Base-by-base conservation (phyloP, 2,797 vertebrate species). In the Anguilla marmorata region DNA sequence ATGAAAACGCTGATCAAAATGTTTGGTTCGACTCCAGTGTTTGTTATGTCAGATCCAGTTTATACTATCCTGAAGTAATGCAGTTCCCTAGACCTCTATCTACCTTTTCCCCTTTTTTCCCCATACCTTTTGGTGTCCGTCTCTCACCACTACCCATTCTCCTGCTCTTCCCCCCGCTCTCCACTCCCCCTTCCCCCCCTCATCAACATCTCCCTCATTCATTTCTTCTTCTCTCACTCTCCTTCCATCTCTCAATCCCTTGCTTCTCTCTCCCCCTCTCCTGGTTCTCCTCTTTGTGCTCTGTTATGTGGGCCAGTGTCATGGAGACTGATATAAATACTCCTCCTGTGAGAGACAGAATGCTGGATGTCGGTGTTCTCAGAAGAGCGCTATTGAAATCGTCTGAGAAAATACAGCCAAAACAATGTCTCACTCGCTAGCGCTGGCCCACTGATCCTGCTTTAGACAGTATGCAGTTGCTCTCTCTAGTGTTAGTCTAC, bases 271-370 rank as follows among this genome's bases (percentile, higher is more conserved):
- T 66, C 30, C 84, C 74, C 79, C 48, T 60, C 79, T 56, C 87
- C 85, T 12, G 14, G 3, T 63, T 3, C 33, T 37, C 50, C 6
- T 30, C 12, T 5, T 9, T 14, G 24, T 27, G 85, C 33, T 69
- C 69, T 72, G 66, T 41, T 56, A 86, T 88, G 52, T 80, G 48
- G 88, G 89, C n/a, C 2, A 63, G 16, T 3, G 82, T 88, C 69
- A 83, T 86, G 83, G 72, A 79, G 86, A 66, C 87, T 14, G 83
- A 88, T 88, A 66, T 52, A 92, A 88, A 84, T 88, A 86, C 5
- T 54, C 21, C 80, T 86, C 63, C 74, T 89, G 24, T 88, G 33
- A 88, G 69, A 88, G 56, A 56, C 90, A 85, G 69, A 89, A 87
- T 0, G 0, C 58, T 76, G 80, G 54, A 56, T 86, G 76, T 80